phyloP scores from a whole-genome alignment of 2,113 vertebrate species.

The Glaucomys volans region DNA sequence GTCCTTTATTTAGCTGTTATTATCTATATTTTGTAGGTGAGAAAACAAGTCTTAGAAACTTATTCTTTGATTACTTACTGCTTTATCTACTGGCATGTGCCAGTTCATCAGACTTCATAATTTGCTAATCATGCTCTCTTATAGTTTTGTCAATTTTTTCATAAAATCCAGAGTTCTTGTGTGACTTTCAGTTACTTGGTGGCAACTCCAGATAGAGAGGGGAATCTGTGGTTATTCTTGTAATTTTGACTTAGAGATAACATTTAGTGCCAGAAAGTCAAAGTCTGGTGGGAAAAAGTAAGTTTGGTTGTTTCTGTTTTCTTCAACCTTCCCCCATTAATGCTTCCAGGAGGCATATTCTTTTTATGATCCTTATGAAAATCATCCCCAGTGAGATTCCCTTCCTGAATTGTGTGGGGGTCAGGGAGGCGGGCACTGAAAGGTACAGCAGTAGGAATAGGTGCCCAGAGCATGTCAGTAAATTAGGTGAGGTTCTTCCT shows the following conservation, averaged over 20 bases:
- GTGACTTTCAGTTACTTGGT: background rate
- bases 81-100: background rate
- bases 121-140: background rate
- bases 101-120: background rate
- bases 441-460: background rate
- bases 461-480: background rate
- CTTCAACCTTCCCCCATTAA: background rate
- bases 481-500: background rate
- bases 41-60: background rate
- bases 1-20: background rate
- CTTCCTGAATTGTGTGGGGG: background rate
- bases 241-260: constrained; percentile 15
- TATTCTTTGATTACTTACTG: background rate
- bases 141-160: background rate
- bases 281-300: background rate
- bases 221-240: background rate
- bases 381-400: background rate
- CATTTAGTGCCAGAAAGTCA: background rate
- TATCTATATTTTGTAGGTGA: background rate
- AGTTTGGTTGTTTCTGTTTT: background rate
- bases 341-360: background rate
- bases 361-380: background rate
- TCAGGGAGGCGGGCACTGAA: background rate
- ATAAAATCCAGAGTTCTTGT: background rate
- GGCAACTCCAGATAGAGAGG: background rate